phyloP scores from a whole-genome alignment of 2,113 vertebrate genomes.

The Xenopus borealis region DNA sequence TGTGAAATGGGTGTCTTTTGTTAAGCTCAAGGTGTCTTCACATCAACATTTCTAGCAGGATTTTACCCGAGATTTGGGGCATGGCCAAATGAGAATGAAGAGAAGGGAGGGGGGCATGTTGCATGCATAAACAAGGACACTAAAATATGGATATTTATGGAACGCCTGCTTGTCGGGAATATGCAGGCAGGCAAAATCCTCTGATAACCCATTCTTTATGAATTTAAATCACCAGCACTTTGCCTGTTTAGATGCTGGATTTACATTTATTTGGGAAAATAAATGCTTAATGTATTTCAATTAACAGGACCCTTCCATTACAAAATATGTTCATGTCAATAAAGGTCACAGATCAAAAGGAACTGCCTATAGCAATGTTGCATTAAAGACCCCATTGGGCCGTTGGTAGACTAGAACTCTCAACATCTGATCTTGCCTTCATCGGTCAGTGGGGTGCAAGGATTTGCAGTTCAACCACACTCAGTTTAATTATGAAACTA shows the following conservation, averaged over 20 bases:
- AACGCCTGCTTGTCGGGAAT: conserved; percentile 6
- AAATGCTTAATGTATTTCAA: conserved; percentile 28
- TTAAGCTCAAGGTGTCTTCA: conserved; percentile 64
- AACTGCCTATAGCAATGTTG: no score
- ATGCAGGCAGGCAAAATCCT: not conserved
- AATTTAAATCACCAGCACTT: not conserved
- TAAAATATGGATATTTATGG: conserved; percentile 31
- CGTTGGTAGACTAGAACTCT: no score
- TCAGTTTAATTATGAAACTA: no score
- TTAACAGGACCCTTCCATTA: not conserved
- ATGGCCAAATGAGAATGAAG: conserved; percentile 22
- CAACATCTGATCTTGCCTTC: no score
- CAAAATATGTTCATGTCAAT: conserved; percentile 4
- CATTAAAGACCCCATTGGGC: no score
- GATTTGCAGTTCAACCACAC: not conserved
- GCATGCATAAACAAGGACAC: conserved; percentile 4
- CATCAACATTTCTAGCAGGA: conserved; percentile 56
- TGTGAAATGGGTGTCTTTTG: conserved; percentile 77
- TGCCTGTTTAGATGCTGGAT: conserved; percentile 2
- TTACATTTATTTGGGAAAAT: conserved; percentile 23
- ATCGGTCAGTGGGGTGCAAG: no score
- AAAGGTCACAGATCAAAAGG: no score
- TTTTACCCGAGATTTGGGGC: conserved; percentile 54
- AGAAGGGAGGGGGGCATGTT: not conserved
- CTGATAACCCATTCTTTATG: conserved; percentile 11